Evolutionary conservation across 2,113 vertebrate genomes (phyloP).

Genomic region (Crotalus horridus): DNA sequence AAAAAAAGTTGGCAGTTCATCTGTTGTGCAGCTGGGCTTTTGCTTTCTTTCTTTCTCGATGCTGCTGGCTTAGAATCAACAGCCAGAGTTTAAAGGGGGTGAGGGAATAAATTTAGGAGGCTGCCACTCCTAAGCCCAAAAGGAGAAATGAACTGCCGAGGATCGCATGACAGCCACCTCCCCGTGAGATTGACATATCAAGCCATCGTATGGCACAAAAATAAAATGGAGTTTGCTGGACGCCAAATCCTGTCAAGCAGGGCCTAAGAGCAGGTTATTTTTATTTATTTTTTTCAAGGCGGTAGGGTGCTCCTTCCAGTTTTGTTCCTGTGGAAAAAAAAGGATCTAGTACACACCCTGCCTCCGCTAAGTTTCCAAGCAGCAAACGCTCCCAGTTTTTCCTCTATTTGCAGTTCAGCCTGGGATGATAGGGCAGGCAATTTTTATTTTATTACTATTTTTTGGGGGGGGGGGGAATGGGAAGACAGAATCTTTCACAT

Average conservation of each 20-base stretch:
- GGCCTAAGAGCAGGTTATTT: neutral
- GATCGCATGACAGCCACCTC: slow-evolving; percentile 59
- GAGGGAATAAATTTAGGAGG: slow-evolving; percentile 11
- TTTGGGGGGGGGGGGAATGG: rapidly evolving
- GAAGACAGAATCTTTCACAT: neutral
- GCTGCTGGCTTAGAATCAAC: neutral
- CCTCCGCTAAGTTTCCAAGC: neutral
- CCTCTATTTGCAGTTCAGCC: too few species aligned
- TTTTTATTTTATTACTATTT: too few species aligned
- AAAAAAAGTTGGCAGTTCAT: neutral
- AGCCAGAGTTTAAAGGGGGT: neutral
- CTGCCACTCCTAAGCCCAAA: neutral
- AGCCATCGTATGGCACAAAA: slow-evolving; percentile 32
- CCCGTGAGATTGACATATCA: slow-evolving; percentile 54
- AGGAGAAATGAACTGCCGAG: slow-evolving; percentile 41
- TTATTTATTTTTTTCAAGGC: neutral
- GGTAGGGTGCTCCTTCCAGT: neutral
- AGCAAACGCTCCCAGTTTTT: neutral
- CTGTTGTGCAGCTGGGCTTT: neutral
- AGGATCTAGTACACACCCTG: neutral
- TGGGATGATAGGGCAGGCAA: neutral
- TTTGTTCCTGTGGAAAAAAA: neutral
- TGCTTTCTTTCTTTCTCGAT: neutral
- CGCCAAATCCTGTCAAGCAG: slow-evolving; percentile 13
- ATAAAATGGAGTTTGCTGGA: slow-evolving; percentile 40